Conservation (phyloP, 2,113 vertebrate species). For the Amazona guildingii region DNA sequence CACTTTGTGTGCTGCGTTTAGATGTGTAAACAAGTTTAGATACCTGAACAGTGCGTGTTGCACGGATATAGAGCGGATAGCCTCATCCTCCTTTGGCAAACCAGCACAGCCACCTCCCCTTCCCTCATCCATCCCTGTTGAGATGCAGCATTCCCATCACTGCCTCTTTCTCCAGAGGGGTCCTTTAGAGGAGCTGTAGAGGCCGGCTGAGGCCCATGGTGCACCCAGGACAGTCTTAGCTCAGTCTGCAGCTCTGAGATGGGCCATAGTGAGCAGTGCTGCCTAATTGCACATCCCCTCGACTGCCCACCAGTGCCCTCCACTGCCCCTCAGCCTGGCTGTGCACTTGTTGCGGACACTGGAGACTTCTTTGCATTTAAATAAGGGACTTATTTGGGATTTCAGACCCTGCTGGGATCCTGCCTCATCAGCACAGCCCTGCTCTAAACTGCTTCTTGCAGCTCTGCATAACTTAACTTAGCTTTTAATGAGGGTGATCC, state of each 20-base stretch:
- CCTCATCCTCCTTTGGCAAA: background rate
- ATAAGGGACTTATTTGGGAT: background rate
- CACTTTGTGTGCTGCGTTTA: accelerated
- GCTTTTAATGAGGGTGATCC: background rate
- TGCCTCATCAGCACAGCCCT: background rate
- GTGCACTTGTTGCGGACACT: background rate
- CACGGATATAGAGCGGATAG: accelerated
- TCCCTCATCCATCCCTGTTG: background rate
- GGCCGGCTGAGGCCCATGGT: background rate
- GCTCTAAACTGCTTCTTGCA: background rate
- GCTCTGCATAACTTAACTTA: background rate
- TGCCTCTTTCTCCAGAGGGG: background rate
- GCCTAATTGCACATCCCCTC: background rate
- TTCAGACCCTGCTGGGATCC: background rate
- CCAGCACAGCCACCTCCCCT: accelerated
- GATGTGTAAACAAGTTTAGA: background rate
- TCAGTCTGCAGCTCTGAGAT: background rate
- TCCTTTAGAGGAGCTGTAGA: background rate
- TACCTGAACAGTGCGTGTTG: accelerated
- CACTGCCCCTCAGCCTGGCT: background rate
- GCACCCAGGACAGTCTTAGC: too few species aligned
- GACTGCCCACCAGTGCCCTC: background rate
- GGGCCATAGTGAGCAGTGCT: background rate
- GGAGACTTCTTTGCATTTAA: background rate
- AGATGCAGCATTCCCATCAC: background rate